Conservation (phyloP, 2,888 invertebrate species). For the Leptinotarsa haldemani region DNA sequence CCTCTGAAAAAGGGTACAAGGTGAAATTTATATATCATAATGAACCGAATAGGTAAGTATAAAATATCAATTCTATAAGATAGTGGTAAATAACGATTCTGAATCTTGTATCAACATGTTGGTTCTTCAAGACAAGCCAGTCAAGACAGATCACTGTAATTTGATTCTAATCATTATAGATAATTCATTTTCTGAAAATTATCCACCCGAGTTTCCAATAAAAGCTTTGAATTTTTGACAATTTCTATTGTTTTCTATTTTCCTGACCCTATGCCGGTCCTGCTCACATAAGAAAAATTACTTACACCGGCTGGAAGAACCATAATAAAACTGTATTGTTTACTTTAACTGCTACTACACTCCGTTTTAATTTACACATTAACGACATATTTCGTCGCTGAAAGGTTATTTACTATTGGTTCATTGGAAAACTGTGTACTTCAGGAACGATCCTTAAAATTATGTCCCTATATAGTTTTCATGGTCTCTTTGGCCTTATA, state of each 20-base stretch:
- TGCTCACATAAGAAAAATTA: conserved; percentile 29
- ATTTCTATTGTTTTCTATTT: neutral
- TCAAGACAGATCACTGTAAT: no score
- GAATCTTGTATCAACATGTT: no score
- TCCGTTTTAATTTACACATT: conserved; percentile 33
- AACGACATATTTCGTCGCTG: conserved; percentile 23
- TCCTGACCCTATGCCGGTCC: neutral
- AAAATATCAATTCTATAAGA: no score
- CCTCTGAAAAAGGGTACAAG: no score
- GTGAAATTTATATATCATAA: no score
- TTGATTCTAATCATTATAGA: no score
- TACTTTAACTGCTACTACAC: conserved; percentile 33
- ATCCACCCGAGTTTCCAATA: neutral
- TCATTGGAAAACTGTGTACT: conserved; percentile 10
- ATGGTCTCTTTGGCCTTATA: neutral
- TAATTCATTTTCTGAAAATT: no score
- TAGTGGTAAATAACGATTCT: no score
- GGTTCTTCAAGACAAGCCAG: no score
- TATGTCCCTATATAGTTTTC: conserved; percentile 3
- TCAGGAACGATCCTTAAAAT: neutral
- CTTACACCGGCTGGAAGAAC: conserved; percentile 36
- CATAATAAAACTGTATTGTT: conserved; percentile 40
- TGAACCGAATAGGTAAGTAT: no score
- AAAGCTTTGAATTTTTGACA: no score
- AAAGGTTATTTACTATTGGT: neutral